Conservation (phyloP, 1,140 invertebrate genomes). For the Rhagoletis zephyria region DNA sequence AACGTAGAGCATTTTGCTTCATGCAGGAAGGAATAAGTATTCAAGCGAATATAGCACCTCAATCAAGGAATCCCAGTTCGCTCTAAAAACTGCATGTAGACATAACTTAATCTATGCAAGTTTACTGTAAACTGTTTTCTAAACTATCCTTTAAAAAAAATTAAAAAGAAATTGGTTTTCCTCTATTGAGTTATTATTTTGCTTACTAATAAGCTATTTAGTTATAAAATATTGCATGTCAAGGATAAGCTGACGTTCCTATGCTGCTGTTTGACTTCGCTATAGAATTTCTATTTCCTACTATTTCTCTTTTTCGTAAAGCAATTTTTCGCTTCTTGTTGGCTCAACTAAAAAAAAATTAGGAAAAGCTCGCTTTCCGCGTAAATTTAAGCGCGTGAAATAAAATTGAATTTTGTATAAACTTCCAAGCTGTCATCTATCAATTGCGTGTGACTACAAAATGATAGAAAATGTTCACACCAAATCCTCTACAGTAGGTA, state of each 20-base stretch:
- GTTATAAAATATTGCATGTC: neutral
- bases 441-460: neutral
- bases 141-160: too few relatives aligned
- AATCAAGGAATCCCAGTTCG: too few relatives aligned
- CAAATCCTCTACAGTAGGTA: neutral
- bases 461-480: neutral
- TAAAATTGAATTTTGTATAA: conserved; percentile 3
- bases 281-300: neutral
- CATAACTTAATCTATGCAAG: too few relatives aligned
- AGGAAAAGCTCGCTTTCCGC: neutral
- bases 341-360: neutral
- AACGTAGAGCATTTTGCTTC: too few relatives aligned
- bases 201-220: neutral
- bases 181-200: neutral
- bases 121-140: too few relatives aligned
- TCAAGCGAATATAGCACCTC: too few relatives aligned
- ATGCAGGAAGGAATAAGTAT: too few relatives aligned
- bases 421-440: neutral
- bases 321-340: neutral
- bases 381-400: neutral
- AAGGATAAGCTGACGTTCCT: neutral
- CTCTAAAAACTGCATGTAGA: too few relatives aligned
- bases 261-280: neutral
- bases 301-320: neutral
- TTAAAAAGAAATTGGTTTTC: neutral